Base-by-base conservation (phyloP, 1,140 invertebrate genomes). In the Lordiphosa stackelbergi region DNA sequence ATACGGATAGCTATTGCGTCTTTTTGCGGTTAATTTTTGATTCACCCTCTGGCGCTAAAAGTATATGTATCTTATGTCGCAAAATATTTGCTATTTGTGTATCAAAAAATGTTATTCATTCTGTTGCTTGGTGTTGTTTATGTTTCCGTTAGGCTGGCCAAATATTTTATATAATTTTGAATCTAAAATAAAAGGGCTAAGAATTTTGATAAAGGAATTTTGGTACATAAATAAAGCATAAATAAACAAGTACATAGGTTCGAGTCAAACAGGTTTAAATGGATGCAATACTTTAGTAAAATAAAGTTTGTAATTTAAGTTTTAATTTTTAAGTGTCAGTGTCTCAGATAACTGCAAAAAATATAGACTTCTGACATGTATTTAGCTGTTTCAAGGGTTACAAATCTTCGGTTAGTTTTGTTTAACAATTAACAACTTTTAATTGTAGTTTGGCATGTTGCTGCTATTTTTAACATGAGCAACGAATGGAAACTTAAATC, bases 361-460 rank as follows among this genome's bases (percentile, higher is more conserved):
- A 3, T 19, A 0, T 19, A 19, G 19, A 19, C 19, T 19, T 19
- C 19, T 19, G 19, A 2, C 19, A 19, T 16, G 2, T 16, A 16
- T 19, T 19, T 19, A 19, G 19, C 19, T 19, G 19, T 19, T 19
- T 24, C 28, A 31, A 31, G 28, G 6, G 28, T 8, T 8, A 31
- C 28, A 31, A 31, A 31, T 31, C 7, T 31, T 31, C 7, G 28
- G 6, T 8, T 31, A 31, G 28, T 16, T 11, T 46, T 31, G 12
- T 42, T 13, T 13, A 41, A 41, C 34, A 49, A 49, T 49, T 49
- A 49, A 53, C 51, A 59, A 22, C 4, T 22, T 10, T 43, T 19
- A 57, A 66, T 57, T 69, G 37, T 13, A 69, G 35, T 57, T 69
- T 22, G 45, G 42, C 41, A 35, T 36, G 35, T 40, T 31, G 9